Conservation (phyloP, 2,888 invertebrate species). For the Pogonocherus hispidulus region DNA sequence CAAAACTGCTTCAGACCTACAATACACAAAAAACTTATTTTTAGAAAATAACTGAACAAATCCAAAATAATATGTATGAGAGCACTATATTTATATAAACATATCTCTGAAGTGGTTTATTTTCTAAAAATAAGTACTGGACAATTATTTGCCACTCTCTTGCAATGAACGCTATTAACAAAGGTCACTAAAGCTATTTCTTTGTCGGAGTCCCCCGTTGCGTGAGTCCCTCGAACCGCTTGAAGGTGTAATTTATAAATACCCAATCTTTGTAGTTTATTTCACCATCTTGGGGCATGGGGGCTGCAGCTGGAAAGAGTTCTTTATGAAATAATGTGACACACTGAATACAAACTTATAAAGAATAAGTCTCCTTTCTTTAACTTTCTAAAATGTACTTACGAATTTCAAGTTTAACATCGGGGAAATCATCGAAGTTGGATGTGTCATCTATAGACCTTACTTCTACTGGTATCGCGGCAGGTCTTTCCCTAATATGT, state of each 20-base stretch:
- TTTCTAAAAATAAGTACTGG: conserved; percentile 62
- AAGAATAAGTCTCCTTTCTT: too few species aligned
- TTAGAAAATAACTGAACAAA: conserved; percentile 57
- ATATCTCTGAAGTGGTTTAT: conserved; percentile 47
- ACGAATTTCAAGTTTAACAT: conserved; percentile 99
- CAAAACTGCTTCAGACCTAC: conserved; percentile 63
- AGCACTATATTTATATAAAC: conserved; percentile 45
- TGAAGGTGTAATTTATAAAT: conserved; percentile 99
- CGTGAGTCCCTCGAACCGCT: conserved; percentile 97
- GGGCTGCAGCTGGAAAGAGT: conserved; percentile 81
- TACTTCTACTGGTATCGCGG: conserved; percentile 97
- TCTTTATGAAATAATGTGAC: neutral
- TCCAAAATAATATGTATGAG: conserved; percentile 40
- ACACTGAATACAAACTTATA: too few species aligned
- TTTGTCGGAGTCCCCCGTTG: conserved; percentile 88
- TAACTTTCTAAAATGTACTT: conserved; percentile 73
- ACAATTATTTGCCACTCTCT: conserved; percentile 40
- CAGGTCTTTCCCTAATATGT: conserved; percentile 97
- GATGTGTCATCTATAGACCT: conserved; percentile 99
- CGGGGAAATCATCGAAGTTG: conserved; percentile 99
- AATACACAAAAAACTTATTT: conserved; percentile 60
- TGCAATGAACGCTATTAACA: conserved; percentile 45
- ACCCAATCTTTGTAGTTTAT: conserved; percentile 98
- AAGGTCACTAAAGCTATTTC: conserved; percentile 71
- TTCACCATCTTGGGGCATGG: conserved; percentile 91